phyloP scores from a whole-genome alignment of 2,888 invertebrate genomes.

The Axea sp. region DNA sequence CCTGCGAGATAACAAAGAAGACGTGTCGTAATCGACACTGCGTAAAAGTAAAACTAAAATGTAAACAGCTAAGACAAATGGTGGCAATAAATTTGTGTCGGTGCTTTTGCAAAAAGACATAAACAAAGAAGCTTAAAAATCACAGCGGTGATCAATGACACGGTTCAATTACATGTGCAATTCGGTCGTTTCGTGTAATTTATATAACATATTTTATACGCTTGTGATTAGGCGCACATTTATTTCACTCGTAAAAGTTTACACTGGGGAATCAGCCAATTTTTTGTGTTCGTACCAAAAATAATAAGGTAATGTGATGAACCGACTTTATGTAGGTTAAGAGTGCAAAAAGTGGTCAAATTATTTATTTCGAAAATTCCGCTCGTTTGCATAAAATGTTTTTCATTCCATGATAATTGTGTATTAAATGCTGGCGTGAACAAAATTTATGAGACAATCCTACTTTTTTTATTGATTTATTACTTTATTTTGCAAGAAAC shows the following conservation, averaged over 20 bases:
- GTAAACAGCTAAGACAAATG: conserved; percentile 51
- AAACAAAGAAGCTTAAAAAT: too few species aligned
- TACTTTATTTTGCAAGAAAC: too few species aligned
- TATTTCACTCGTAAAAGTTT: conserved; percentile 41
- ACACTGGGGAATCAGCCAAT: neutral
- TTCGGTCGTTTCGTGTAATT: too few species aligned
- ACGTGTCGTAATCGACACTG: conserved; percentile 40
- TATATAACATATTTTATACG: conserved; percentile 11
- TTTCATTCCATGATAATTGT: conserved; percentile 8
- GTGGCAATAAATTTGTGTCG: conserved; percentile 23
- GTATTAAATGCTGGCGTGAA: conserved; percentile 12
- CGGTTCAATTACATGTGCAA: too few species aligned
- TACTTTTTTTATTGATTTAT: too few species aligned
- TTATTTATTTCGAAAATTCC: conserved; percentile 25
- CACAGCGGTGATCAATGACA: too few species aligned
- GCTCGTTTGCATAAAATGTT: conserved; percentile 16
- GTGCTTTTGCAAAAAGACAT: too few species aligned
- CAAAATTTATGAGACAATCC: conserved; percentile 27
- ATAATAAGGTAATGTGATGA: conserved; percentile 23
- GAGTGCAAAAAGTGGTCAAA: conserved; percentile 19
- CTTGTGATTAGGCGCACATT: conserved; percentile 36
- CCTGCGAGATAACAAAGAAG: conserved; percentile 24
- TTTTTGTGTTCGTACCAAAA: conserved; percentile 18
- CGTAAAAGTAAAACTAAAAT: conserved; percentile 40
- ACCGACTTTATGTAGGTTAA: conserved; percentile 47